Evolutionary conservation across 2,797 vertebrate species (phyloP), one percentile per base, ranked within the genome.

Genomic region (Spinus pinus): DNA sequence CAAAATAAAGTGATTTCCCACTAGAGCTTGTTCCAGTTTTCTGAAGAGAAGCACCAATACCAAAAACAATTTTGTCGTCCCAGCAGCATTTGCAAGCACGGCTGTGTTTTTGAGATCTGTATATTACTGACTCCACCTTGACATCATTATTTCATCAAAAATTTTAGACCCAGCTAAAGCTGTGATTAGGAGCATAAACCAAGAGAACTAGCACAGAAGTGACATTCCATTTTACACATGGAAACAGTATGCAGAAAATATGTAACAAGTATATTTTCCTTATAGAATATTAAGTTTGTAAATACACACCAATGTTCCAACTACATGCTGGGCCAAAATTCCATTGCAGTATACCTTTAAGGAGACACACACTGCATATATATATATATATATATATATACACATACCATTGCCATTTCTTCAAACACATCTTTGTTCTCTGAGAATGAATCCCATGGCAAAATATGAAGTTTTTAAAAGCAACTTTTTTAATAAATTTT

Each of bases 1-100:
- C 81, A 77, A 89, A 93, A 80, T 70, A 69, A 66, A 78, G 49
- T 67, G 41, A 90, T 95, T 94, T 96, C 88, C 88, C 80, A 60
- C 51, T 66, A 79, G 77, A 81, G 8, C 39, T 93, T 58, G 66
- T 91, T 94, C 56, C 58, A 86, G 80, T 58, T 88, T 86, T 90
- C 70, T 94, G 39, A 83, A 74, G 61, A 90, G 83, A 88, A 83
- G 66, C 62, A 86, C 54, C 73, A 75, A 81, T 75, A 90, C 35
- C 47, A 65, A 88, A 54, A 94, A 5, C 33, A 58, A 73, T 95
- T 88, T 95, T 88, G 39, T 71, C 7, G 2, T 44, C 70, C 69
- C 46, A 19, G 56, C 56, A 75, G 77, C 66, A 27, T 84, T 79
- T 72, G 51, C 4, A 19, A 88, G 58, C 80, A 18, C 0, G 0